Evolutionary conservation across 1,140 invertebrate species (phyloP).

Genomic region (Lepidotrigona ventralis): DNA sequence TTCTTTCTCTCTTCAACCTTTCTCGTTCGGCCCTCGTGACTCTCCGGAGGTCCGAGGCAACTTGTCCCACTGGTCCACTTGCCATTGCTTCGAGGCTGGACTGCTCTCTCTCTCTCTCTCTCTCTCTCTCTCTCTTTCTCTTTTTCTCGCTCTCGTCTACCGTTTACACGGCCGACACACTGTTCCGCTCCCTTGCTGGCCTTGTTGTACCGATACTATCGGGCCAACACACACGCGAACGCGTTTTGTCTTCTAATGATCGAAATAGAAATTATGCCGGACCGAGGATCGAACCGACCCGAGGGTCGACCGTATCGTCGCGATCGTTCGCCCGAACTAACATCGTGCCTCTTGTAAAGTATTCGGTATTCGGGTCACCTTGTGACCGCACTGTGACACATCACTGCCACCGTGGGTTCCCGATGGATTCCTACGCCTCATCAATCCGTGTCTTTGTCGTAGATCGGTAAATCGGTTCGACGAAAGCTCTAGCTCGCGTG

Average conservation of each 20-base stretch:
- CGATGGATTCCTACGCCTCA: no score
- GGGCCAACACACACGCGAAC: constrained; percentile 56
- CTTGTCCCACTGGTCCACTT: constrained; percentile 65
- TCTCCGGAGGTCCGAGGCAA: constrained; percentile 55
- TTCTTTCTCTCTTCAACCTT: neutral
- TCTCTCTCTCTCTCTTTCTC: no score
- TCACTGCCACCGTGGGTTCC: neutral
- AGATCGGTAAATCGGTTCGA: no score
- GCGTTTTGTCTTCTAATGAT: constrained; percentile 74
- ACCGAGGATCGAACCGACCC: constrained; percentile 44
- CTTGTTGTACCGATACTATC: constrained; percentile 68
- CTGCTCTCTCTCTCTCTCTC: constrained; percentile 25
- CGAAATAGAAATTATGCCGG: constrained; percentile 71
- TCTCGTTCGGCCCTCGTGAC: neutral
- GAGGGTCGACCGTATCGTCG: constrained; percentile 42
- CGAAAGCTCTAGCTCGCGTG: no score
- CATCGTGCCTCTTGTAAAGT: constrained; percentile 16
- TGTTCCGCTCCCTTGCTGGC: constrained; percentile 51
- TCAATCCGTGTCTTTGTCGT: no score
- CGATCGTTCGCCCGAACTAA: neutral
- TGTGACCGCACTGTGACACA: neutral
- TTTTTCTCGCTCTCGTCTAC: constrained; percentile 51
- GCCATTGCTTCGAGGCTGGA: constrained; percentile 39
- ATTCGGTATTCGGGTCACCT: neutral
- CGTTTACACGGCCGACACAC: constrained; percentile 66